Percentiles rank a stretch among this genome's conserved stretches.
Conservation (phyloP, 1,140 invertebrate species). For the Pogonomyrmex barbatus region DNA sequence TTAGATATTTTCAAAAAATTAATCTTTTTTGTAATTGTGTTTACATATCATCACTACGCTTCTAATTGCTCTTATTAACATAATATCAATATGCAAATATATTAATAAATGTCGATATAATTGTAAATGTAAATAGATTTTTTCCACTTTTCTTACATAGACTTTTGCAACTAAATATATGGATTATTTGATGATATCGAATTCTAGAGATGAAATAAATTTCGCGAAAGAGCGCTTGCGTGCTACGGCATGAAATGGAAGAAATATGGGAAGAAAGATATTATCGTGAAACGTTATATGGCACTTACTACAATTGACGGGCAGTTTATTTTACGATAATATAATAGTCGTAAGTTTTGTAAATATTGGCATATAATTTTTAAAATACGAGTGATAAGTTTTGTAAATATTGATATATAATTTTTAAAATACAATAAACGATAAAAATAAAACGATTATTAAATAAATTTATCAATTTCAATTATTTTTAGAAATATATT, state of each 20-base stretch:
- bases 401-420: slow-evolving; percentile 44
- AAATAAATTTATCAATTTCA: slow-evolving; percentile 20
- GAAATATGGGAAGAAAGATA: slow-evolving; percentile 52
- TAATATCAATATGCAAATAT: neutral
- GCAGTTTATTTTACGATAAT: slow-evolving; percentile 60
- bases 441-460: neutral
- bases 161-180: slow-evolving; percentile 9
- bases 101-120: neutral
- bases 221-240: slow-evolving; percentile 38
- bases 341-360: slow-evolving; percentile 27
- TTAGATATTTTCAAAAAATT: neutral
- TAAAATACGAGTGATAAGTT: slow-evolving; percentile 23
- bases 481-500: slow-evolving; percentile 20
- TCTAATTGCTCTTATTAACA: neutral
- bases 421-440: slow-evolving; percentile 16
- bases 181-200: slow-evolving; percentile 40
- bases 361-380: slow-evolving; percentile 50
- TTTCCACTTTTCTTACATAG: neutral
- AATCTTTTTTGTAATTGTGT: neutral
- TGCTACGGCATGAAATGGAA: slow-evolving; percentile 33
- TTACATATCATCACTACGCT: neutral
- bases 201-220: slow-evolving; percentile 47
- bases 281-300: slow-evolving; percentile 51
- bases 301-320: slow-evolving; percentile 50
- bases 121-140: slow-evolving; percentile 17